Conservation (phyloP, 2,797 vertebrate species). For the Eulemur albifrons region DNA sequence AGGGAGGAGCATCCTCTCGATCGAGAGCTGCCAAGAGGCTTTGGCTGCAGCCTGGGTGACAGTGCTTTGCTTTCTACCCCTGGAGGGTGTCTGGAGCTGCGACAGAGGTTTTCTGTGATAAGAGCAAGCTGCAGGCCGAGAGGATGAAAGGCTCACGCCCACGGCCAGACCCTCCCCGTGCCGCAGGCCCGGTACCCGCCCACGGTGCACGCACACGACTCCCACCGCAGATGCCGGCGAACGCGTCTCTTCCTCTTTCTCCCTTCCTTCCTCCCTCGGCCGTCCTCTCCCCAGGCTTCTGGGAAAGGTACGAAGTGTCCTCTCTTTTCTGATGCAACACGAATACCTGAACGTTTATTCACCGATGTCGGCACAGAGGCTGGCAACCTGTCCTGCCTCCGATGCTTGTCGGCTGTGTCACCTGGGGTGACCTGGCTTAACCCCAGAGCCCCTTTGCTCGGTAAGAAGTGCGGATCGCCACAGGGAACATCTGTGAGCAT, state of each 20-base stretch:
- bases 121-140: neutral
- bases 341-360: neutral
- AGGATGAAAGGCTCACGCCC: neutral
- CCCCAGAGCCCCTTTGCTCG: neutral
- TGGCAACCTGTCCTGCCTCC: too few species aligned
- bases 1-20: accelerated
- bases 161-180: neutral
- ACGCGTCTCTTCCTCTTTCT: neutral
- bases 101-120: neutral
- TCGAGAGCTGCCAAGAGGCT: accelerated
- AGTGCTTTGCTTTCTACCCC: accelerated
- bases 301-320: neutral
- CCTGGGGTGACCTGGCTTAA: neutral
- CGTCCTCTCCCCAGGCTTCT: neutral
- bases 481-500: neutral
- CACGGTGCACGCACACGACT: neutral
- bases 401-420: neutral
- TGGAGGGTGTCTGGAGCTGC: neutral
- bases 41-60: neutral
- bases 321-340: neutral
- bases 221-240: accelerated
- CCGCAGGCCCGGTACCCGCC: accelerated
- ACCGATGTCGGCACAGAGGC: neutral
- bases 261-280: neutral
- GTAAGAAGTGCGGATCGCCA: too few species aligned